Evolutionary conservation across 2,797 vertebrate species (phyloP).

Genomic region (Enteromius paludinosus): DNA sequence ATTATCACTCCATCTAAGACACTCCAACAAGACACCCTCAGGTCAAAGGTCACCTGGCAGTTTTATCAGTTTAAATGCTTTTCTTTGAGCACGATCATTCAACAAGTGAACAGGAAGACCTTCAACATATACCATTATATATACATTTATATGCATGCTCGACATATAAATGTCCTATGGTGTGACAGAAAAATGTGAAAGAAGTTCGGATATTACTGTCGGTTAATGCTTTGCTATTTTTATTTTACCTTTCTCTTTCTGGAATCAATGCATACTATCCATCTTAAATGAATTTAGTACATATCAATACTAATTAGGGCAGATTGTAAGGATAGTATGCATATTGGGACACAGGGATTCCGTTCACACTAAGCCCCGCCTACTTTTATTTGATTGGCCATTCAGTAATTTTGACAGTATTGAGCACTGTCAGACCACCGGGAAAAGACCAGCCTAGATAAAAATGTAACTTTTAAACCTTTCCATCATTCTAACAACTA

Average conservation of each 20-base stretch:
- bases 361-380: not conserved
- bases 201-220: not conserved
- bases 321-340: no score
- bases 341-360: no score
- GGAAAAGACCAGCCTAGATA: no score
- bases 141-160: not conserved
- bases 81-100: not conserved
- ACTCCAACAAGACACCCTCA: not conserved
- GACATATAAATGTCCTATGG: no score
- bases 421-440: no score
- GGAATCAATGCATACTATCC: not conserved
- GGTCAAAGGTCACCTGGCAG: constrained; percentile 26
- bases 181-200: no score
- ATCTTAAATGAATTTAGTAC: no score
- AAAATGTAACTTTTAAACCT: no score
- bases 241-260: not conserved
- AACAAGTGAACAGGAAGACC: not conserved
- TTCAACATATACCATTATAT: not conserved
- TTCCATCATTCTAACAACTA: no score
- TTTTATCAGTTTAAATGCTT: not conserved
- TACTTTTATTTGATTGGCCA: not conserved
- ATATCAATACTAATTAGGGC: no score
- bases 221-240: no score
- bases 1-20: constrained; percentile 13
- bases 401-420: no score